Percentiles rank a stretch among this genome's conserved stretches.
Evolutionary conservation across 2,888 invertebrate genomes (phyloP).

Genomic region (Enoplolaimus lenunculus): DNA sequence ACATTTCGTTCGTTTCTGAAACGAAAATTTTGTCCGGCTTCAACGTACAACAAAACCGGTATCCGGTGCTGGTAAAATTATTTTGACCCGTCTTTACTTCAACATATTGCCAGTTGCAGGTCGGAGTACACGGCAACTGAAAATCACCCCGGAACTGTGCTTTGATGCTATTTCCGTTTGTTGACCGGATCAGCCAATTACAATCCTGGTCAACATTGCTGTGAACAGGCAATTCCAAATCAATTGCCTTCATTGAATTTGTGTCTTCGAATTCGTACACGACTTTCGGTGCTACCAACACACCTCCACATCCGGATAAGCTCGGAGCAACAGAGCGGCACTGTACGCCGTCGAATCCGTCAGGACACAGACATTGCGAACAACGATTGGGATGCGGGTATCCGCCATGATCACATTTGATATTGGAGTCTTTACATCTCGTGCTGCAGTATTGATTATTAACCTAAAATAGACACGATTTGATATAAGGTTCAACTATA

Average conservation of each 20-base stretch:
- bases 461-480: no score
- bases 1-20: constrained; percentile 32
- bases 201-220: no score
- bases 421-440: constrained; percentile 10
- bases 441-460: constrained; percentile 22
- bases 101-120: constrained; percentile 36
- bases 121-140: constrained; percentile 34
- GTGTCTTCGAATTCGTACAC: no score
- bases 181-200: constrained; percentile 36
- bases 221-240: no score
- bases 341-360: constrained; percentile 31
- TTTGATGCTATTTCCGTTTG: constrained; percentile 28
- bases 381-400: constrained; percentile 37
- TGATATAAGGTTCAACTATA: no score
- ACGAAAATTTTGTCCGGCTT: constrained; percentile 29
- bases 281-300: no score
- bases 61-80: constrained; percentile 33
- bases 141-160: constrained; percentile 29
- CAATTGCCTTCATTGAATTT: constrained; percentile 23
- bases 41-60: constrained; percentile 34
- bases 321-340: constrained; percentile 31
- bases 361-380: constrained; percentile 32
- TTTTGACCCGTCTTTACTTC: constrained; percentile 35
- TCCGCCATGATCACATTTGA: constrained; percentile 29
- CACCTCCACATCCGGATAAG: constrained; percentile 6